Conservation (phyloP, 2,113 vertebrate genomes). For the Chaenogobius annularis region DNA sequence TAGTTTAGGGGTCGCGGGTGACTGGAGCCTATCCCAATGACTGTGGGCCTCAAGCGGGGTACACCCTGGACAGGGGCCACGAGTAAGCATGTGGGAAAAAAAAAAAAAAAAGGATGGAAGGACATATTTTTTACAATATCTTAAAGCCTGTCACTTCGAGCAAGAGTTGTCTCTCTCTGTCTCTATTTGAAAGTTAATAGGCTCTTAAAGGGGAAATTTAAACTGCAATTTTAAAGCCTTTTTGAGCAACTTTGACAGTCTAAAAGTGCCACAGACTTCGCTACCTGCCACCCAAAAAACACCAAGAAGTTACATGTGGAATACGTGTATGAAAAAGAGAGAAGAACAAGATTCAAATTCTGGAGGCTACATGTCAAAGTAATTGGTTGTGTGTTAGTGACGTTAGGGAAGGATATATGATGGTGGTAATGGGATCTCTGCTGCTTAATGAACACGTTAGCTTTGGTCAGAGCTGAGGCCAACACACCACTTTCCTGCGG, state of each 20-base stretch:
- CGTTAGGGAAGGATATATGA: slow-evolving; percentile 62
- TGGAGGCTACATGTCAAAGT: slow-evolving; percentile 67
- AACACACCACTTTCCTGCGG: slow-evolving; percentile 43
- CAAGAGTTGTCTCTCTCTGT: slow-evolving; percentile 12
- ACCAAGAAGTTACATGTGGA: slow-evolving; percentile 35
- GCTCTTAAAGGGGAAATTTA: slow-evolving; percentile 48
- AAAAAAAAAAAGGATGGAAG: too few species aligned
- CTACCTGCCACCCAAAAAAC: slow-evolving; percentile 46
- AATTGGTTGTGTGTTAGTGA: slow-evolving; percentile 74
- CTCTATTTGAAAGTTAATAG: slow-evolving; percentile 54
- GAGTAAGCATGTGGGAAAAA: too few species aligned
- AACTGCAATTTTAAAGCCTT: slow-evolving; percentile 64
- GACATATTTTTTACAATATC: slow-evolving; percentile 14
- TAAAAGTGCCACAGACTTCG: slow-evolving; percentile 49
- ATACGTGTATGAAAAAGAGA: slow-evolving; percentile 39
- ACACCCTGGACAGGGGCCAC: too few species aligned
- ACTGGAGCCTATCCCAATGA: too few species aligned
- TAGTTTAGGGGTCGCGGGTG: too few species aligned
- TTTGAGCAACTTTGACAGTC: slow-evolving; percentile 59
- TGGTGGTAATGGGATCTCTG: slow-evolving; percentile 70
- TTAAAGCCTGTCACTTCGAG: slow-evolving; percentile 1
- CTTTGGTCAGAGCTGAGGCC: slow-evolving; percentile 59
- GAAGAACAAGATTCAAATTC: slow-evolving; percentile 72
- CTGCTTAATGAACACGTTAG: slow-evolving; percentile 78
- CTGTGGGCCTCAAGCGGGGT: too few species aligned